Evolutionary conservation across 2,113 vertebrate genomes (phyloP).

Genomic region (Charadrius vociferus): DNA sequence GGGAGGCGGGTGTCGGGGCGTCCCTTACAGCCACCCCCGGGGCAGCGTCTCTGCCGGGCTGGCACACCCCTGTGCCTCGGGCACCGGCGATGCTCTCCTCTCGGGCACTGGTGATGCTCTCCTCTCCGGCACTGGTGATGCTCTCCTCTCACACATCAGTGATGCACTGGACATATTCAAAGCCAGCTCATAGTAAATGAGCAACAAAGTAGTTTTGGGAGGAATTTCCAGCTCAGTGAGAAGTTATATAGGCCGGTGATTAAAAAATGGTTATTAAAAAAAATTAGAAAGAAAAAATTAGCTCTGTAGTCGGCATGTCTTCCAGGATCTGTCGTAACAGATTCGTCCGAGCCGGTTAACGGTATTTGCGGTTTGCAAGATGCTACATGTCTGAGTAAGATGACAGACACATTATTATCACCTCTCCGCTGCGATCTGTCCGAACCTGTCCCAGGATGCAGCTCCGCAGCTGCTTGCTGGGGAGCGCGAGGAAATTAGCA

Average conservation of each 20-base stretch:
- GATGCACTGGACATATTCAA: accelerated
- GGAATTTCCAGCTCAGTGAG: slow-evolving; percentile 21
- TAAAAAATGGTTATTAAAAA: slow-evolving; percentile 60
- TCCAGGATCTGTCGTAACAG: slow-evolving; percentile 81
- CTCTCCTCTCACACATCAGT: accelerated
- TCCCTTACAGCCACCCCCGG: neutral
- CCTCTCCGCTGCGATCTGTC: slow-evolving; percentile 81
- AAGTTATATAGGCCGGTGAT: neutral
- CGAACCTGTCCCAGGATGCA: slow-evolving; percentile 81
- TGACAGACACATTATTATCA: slow-evolving; percentile 97
- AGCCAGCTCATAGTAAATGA: neutral
- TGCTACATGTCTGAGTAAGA: slow-evolving; percentile 83
- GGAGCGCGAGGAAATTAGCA: slow-evolving; percentile 76
- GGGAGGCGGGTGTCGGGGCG: accelerated
- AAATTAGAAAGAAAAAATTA: slow-evolving; percentile 7
- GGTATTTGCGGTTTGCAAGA: slow-evolving; percentile 90
- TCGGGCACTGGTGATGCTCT: neutral
- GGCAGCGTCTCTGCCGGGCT: neutral
- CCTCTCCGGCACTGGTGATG: no score
- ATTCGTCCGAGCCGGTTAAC: slow-evolving; percentile 86
- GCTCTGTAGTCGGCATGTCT: slow-evolving; percentile 36
- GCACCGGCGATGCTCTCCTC: neutral
- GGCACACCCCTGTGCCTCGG: accelerated
- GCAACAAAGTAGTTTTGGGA: neutral
- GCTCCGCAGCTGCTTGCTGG: slow-evolving; percentile 76